Base-by-base conservation (phyloP, 2,113 vertebrate genomes). In the Pyxicephalus adspersus region DNA sequence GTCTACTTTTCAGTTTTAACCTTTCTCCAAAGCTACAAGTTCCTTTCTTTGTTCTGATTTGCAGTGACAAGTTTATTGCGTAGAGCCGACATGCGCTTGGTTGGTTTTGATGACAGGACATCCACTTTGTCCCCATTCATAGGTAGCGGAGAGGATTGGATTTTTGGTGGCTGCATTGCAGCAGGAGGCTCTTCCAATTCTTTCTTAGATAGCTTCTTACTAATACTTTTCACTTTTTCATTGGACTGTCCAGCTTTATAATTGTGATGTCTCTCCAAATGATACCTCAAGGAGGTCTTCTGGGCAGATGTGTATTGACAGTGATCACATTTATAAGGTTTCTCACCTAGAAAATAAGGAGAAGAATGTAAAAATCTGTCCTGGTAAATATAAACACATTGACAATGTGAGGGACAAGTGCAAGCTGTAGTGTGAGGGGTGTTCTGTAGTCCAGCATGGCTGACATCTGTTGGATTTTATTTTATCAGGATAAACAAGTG, bases 241-340 rank as follows among this genome's bases (percentile, higher is more conserved):
- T 89, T 25, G 0, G 8, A 16, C 0, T 92, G 94, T 0, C 86
- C 85, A 18, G 92, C 91, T 79, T 93, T 95, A 84, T 95, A 95
- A 85, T 96, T 98, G 92, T 99, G 98, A 22, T 96, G 97, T 51
- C 96, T 92, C 83, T 97, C 96, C 86, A 98, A 84, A 83, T 99
- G 98, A 76, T 98, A 99, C 52, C 96, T 93, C 81, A 99, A 87
- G 0, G 98, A 98, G 0, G 98, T 99, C 85, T 98, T 98, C 91
- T 99, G 98, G 31, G 98, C 97, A 6, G 96, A 96, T 16, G 97
- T 96, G 1, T 99, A 99, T 71, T 96, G 95, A 83, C 98, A 99
- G 86, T 96, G 95, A 83, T 93, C 92, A 92, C 98, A 99, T 93
- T 97, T 96, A 86, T 95, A 98, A 0, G 98, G 98, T 87, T 99